Evolutionary conservation across 1,140 invertebrate genomes (phyloP).

Genomic region (Telenomus remus): DNA sequence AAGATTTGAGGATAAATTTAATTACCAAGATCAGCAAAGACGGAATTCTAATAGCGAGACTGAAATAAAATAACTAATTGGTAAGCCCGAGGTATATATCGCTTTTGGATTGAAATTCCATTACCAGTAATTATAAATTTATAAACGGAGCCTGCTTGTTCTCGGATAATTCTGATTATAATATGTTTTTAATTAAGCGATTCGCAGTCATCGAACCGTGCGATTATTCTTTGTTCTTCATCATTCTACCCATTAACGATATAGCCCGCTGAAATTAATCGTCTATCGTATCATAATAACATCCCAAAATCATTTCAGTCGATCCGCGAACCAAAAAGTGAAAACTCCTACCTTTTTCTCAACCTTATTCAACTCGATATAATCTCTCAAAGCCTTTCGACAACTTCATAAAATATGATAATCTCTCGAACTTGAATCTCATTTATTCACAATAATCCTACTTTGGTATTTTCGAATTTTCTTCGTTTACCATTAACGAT

Average conservation of each 20-base stretch:
- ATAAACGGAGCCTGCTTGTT: slow-evolving; percentile 4
- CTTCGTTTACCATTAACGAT: too few relatives aligned
- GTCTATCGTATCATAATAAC: too few relatives aligned
- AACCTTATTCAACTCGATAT: too few relatives aligned
- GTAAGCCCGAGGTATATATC: slow-evolving; percentile 11
- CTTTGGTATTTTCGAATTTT: too few relatives aligned
- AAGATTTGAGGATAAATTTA: neutral
- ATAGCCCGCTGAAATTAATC: too few relatives aligned
- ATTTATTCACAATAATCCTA: too few relatives aligned
- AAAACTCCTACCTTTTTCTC: too few relatives aligned
- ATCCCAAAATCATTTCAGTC: too few relatives aligned
- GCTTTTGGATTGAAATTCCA: slow-evolving; percentile 7
- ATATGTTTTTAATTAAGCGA: slow-evolving; percentile 11
- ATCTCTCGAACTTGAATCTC: too few relatives aligned
- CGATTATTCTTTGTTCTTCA: neutral
- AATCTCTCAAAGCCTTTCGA: too few relatives aligned
- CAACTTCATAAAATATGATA: too few relatives aligned
- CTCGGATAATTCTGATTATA: slow-evolving; percentile 18
- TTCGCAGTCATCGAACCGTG: neutral
- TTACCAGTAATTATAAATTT: slow-evolving; percentile 16
- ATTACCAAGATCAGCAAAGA: slow-evolving; percentile 1
- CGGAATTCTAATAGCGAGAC: slow-evolving; percentile 7
- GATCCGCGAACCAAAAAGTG: too few relatives aligned
- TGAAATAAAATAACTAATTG: slow-evolving; percentile 6
- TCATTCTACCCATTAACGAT: neutral